phyloP scores from a whole-genome alignment of 2,113 vertebrate genomes.

The Hippopotamus amphibius region DNA sequence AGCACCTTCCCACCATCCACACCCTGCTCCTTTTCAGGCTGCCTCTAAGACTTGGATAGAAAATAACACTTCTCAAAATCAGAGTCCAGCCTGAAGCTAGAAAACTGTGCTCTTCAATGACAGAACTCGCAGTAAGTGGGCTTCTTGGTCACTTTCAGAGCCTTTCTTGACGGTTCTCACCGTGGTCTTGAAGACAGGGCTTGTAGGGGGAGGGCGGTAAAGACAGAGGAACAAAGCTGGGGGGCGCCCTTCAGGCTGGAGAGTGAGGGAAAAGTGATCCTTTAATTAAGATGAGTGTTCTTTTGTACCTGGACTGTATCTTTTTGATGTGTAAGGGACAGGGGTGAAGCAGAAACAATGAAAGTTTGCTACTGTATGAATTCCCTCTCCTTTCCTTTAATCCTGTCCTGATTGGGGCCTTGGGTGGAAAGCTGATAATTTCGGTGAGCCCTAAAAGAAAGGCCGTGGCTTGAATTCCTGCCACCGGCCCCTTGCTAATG shows the following conservation, averaged over 20 bases:
- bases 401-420: conserved; percentile 86
- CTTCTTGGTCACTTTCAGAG: conserved; percentile 69
- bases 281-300: conserved; percentile 82
- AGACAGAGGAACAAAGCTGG: conserved; percentile 81
- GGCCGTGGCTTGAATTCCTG: conserved; percentile 94
- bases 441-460: conserved; percentile 90
- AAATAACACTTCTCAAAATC: conserved; percentile 46
- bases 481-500: conserved; percentile 95
- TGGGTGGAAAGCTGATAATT: conserved; percentile 90
- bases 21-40: background rate
- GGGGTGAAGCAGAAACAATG: conserved; percentile 85
- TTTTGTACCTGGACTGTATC: conserved; percentile 83
- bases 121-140: conserved; percentile 74
- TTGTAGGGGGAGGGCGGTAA: conserved; percentile 24
- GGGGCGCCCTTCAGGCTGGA: conserved; percentile 65
- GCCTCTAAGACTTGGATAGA: background rate
- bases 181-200: conserved; percentile 68
- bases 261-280: conserved; percentile 81
- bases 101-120: conserved; percentile 75
- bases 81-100: conserved; percentile 38
- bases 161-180: conserved; percentile 62
- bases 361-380: conserved; percentile 89
- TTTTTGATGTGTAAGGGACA: conserved; percentile 81
- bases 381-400: conserved; percentile 87
- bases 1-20: background rate